Conservation (phyloP, 2,113 vertebrate species). For the Fregata magnificens region DNA sequence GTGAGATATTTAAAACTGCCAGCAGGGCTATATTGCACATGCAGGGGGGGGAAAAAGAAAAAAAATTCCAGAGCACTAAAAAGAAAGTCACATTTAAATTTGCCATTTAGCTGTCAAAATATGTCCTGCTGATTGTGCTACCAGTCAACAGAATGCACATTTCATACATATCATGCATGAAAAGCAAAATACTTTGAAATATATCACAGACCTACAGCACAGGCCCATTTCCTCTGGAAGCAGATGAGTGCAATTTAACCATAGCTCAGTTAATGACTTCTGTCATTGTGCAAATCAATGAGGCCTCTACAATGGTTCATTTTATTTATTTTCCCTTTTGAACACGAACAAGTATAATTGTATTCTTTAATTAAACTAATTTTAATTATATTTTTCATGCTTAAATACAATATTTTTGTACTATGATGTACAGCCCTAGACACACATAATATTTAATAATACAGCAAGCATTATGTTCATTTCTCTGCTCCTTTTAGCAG, state of each 20-base stretch:
- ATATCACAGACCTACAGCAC: background rate
- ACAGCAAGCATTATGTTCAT: background rate
- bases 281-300: slow-evolving; percentile 29
- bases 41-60: accelerated
- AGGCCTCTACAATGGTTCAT: background rate
- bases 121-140: background rate
- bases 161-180: background rate
- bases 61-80: background rate
- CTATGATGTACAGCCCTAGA: background rate
- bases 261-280: slow-evolving; percentile 31
- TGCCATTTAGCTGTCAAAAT: slow-evolving; percentile 8
- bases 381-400: slow-evolving; percentile 23
- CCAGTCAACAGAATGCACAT: background rate
- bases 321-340: slow-evolving; percentile 28
- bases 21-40: background rate
- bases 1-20: background rate
- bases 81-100: background rate
- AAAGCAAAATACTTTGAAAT: slow-evolving; percentile 21
- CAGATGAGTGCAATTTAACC: slow-evolving; percentile 9
- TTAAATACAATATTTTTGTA: background rate
- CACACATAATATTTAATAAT: background rate
- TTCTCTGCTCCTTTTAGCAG: background rate
- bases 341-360: background rate
- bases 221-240: background rate
- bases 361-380: slow-evolving; percentile 18